Evolutionary conservation across 1,140 invertebrate genomes (phyloP).

Genomic region (Solenopsis fugax): DNA sequence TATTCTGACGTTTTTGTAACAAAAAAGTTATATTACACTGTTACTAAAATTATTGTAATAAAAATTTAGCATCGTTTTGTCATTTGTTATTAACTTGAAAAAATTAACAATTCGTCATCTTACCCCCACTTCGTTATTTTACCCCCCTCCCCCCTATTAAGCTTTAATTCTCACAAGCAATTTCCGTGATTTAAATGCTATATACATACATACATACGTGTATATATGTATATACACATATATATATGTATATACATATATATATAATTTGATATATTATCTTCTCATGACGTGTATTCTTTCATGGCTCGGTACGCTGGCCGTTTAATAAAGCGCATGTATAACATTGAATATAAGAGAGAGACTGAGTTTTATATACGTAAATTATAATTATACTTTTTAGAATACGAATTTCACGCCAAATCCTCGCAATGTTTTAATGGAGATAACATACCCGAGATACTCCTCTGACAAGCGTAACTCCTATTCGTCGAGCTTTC

Average conservation of each 20-base stretch:
- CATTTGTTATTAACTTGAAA: too few relatives aligned
- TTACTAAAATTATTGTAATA: too few relatives aligned
- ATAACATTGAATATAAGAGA: slow-evolving; percentile 20
- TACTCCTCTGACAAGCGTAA: slow-evolving; percentile 53
- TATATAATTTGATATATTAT: slow-evolving; percentile 34
- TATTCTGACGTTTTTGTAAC: too few relatives aligned
- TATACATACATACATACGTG: too few relatives aligned
- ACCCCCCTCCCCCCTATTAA: too few relatives aligned
- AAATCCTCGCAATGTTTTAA: slow-evolving; percentile 55
- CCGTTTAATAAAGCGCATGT: slow-evolving; percentile 44
- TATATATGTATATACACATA: neutral
- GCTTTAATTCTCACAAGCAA: neutral
- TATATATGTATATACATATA: neutral
- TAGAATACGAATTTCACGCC: slow-evolving; percentile 53
- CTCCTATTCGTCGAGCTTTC: slow-evolving; percentile 40
- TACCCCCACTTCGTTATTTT: too few relatives aligned
- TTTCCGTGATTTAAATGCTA: neutral
- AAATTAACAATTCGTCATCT: too few relatives aligned
- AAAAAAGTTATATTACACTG: too few relatives aligned
- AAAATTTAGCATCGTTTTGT: too few relatives aligned
- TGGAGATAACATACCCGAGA: slow-evolving; percentile 45
- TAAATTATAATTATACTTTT: slow-evolving; percentile 60
- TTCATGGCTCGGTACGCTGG: neutral
- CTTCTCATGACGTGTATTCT: slow-evolving; percentile 1
- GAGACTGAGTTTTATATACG: slow-evolving; percentile 53